These are phyloP conservation scores for Ctenopoma multispine DNA, from an alignment of 2,797 vertebrate species.

Conservation along the genomic window DNA sequence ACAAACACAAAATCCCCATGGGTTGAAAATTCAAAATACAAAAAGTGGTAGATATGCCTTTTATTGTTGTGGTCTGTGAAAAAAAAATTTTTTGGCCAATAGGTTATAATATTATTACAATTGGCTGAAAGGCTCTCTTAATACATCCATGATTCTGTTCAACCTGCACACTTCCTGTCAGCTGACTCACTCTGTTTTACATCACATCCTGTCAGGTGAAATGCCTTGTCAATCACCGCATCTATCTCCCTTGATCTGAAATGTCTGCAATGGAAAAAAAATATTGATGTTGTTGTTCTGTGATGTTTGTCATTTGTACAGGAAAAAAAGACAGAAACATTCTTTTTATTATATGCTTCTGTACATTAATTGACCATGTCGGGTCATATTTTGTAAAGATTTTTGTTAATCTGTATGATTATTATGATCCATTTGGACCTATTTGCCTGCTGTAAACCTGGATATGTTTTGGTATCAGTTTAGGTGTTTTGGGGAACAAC, in stretches of 20 bases:
- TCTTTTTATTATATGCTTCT: slow-evolving; percentile 88
- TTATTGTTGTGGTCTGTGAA: too few relatives aligned
- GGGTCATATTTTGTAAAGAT: slow-evolving; percentile 86
- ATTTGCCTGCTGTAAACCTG: slow-evolving; percentile 84
- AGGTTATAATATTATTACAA: not conserved
- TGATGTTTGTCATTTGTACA: slow-evolving; percentile 99
- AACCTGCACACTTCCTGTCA: slow-evolving; percentile 91
- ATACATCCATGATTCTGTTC: slow-evolving; percentile 71
- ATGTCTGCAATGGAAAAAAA: slow-evolving; percentile 77
- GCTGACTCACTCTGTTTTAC: slow-evolving; percentile 83
- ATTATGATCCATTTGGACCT: slow-evolving; percentile 84
- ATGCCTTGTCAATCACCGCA: slow-evolving; percentile 58
- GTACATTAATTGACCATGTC: slow-evolving; percentile 81
- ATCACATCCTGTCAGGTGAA: slow-evolving; percentile 80
- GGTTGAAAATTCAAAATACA: not conserved
- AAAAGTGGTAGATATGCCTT: too few relatives aligned
- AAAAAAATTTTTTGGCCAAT: too few relatives aligned
- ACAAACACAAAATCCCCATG: not conserved
- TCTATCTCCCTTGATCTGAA: slow-evolving; percentile 66
- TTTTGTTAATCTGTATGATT: slow-evolving; percentile 86
- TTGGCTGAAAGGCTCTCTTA: not conserved
- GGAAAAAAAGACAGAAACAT: slow-evolving; percentile 79
- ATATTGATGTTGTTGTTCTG: slow-evolving; percentile 92
- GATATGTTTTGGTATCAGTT: slow-evolving; percentile 86
- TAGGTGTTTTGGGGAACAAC: slow-evolving; percentile 73